Base-by-base conservation (phyloP, 2,888 invertebrate genomes). In the Auanema sp. region DNA sequence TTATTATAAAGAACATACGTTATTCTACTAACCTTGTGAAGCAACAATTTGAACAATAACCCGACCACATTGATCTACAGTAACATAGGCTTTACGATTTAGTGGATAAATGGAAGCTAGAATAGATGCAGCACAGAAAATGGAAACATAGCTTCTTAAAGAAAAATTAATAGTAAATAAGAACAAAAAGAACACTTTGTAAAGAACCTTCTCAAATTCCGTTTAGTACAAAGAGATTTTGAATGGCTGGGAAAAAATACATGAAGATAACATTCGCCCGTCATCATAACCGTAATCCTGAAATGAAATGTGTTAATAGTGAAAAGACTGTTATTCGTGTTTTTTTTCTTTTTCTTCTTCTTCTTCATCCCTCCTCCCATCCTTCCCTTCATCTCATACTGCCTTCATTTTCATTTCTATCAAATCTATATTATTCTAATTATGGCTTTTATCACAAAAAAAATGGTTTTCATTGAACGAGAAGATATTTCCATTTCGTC, bases 261-360 rank as follows among this genome's bases (percentile, higher is more conserved):
- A 60, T 80, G 79, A 10, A 80, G 58, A 60, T 78, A 80, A 53
- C 80, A 78, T 49, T 81, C 81, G 42, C 72, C 71, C 5, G 78
- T 80, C 78, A 78, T 79, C 52, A 79, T 60, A 0, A 81, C 79
- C 1, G 80, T 80, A 16, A 80, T 50, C 78, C 76, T 76, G 61
- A n/a, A 69, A 56, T 10, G 24, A 40, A 14, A 47, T 5, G 8
- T 3, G 8, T 5, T 33, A 33, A 8, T 8, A 33, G 33, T 33
- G 33, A 8, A n/a, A 18, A 21, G 23, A 25, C 16, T 55, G 16
- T 53, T 11, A 12, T 51, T 18, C 11, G 11, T 51, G 12, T 51
- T 18, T n/a, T 51, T 51, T 14, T 51, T 51, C 16, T 51, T 18
- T 51, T n/a, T n/a, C n/a, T n/a, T n/a, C n/a, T n/a, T n/a, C n/a